Base-by-base conservation (phyloP, 2,888 invertebrate genomes). In the Drosophila phalerata region DNA sequence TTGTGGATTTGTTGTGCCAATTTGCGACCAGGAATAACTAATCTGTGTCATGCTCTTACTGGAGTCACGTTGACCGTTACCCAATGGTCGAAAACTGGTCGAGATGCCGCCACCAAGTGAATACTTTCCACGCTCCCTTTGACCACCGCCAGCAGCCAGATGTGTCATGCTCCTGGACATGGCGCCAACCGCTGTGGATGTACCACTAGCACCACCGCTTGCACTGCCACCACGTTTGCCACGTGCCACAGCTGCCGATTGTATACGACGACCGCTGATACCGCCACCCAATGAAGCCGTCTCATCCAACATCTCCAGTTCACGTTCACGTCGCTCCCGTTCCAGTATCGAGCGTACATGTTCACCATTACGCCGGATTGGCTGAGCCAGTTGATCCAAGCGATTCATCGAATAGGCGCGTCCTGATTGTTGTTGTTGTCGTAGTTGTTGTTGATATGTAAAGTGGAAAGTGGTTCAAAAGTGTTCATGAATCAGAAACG, bases 321-420 rank as follows among this genome's bases (percentile, higher is more conserved):
- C 90, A 38, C 90, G 89, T 62, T 92, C 91, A 48, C 92, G 91
- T 62, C 92, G 88, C 71, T 93, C 92, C 63, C 93, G 91, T 77
- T 93, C 93, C 84, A 92, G 79, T 65, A 93, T 89, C 32, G 93
- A 91, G 71, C 92, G 90, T 67, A 93, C 92, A 82, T 93, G 93
- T 77, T 93, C 93, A 60, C 93, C 93, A 87, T 93, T 92, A 62
- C 94, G 94, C 87, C 94, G 93, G 87, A 96, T 94, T 81, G 96
- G 96, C 93, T 95, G 95, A 87, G 96, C 94, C 93, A 96, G 94
- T 92, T 96, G 95, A 95, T 98, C 98, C 94, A 98, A 95, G 89
- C 98, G 96, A 91, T 97, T 96, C 97, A 98, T 97, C 93, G 97
- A 97, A 94, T 96, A 96, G 91, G 97, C 97, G 95, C 97, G 97